phyloP scores from a whole-genome alignment of 2,113 vertebrate genomes.

The Cheirogaleus medius region DNA sequence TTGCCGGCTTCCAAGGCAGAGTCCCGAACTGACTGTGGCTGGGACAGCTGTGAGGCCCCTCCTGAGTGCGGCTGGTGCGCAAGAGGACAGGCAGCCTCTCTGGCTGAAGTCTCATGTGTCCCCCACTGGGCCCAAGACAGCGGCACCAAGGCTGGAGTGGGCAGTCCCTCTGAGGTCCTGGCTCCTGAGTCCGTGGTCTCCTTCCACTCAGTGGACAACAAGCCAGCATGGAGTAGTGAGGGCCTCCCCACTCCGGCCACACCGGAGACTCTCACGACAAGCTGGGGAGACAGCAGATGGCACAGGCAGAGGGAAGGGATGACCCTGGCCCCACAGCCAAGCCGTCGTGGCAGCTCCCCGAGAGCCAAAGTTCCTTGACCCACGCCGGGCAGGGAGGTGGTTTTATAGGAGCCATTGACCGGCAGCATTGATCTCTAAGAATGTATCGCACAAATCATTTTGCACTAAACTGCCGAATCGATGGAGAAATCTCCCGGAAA shows the following conservation, averaged over 20 bases:
- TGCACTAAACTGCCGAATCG: slow-evolving; percentile 96
- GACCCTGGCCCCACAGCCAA: neutral
- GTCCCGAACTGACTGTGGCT: fast-evolving
- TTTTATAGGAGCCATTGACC: slow-evolving; percentile 93
- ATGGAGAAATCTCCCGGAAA: slow-evolving; percentile 99
- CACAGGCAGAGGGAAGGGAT: fast-evolving
- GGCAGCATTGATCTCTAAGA: slow-evolving; percentile 94
- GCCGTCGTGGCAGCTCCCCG: slow-evolving; percentile 82
- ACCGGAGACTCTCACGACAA: fast-evolving
- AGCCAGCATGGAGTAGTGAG: fast-evolving
- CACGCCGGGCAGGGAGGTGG: slow-evolving; percentile 85
- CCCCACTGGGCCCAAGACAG: neutral
- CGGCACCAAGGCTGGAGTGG: fast-evolving
- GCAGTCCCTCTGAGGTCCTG: neutral
- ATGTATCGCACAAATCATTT: slow-evolving; percentile 99
- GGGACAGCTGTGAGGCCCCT: too few species aligned
- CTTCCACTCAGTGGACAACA: fast-evolving
- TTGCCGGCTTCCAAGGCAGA: neutral
- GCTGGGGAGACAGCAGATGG: neutral
- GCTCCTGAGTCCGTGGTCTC: fast-evolving
- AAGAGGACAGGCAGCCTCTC: too few species aligned
- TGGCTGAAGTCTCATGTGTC: neutral
- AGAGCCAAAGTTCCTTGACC: slow-evolving; percentile 91
- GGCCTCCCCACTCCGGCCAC: neutral
- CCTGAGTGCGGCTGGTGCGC: neutral